Evolutionary conservation across 2,888 invertebrate species (phyloP).

Genomic region (Archips crataeganus): DNA sequence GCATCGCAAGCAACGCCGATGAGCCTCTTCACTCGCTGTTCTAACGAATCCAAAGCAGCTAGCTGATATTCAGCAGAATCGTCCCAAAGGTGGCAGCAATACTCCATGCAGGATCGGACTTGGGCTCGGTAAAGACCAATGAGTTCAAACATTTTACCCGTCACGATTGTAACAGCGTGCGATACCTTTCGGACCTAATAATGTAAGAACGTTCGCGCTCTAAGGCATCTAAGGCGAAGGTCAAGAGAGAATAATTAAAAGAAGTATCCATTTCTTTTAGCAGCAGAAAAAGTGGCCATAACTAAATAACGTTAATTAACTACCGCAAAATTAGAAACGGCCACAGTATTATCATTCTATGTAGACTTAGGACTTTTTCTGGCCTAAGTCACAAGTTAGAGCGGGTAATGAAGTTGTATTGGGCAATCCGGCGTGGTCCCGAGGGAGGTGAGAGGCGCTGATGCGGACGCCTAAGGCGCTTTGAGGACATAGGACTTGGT

Average conservation of each 20-base stretch:
- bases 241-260: background rate
- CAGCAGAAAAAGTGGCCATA: background rate
- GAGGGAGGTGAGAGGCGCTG: slow-evolving; percentile 24
- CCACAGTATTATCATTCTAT: background rate
- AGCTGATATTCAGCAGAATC: no score
- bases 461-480: slow-evolving; percentile 28
- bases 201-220: background rate
- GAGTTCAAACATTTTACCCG: no score
- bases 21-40: no score
- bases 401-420: slow-evolving; percentile 22
- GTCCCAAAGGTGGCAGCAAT: no score
- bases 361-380: background rate
- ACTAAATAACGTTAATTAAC: background rate
- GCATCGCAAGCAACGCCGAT: no score
- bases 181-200: no score
- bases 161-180: no score
- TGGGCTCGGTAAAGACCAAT: no score
- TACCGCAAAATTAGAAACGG: background rate
- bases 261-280: background rate
- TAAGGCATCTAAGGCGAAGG: background rate
- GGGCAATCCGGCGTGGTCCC: slow-evolving; percentile 27
- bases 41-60: no score
- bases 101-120: no score
- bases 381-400: background rate
- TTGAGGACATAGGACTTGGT: background rate